Base-by-base conservation (phyloP, 1,140 invertebrate genomes). In the Sarcophaga peregrina region DNA sequence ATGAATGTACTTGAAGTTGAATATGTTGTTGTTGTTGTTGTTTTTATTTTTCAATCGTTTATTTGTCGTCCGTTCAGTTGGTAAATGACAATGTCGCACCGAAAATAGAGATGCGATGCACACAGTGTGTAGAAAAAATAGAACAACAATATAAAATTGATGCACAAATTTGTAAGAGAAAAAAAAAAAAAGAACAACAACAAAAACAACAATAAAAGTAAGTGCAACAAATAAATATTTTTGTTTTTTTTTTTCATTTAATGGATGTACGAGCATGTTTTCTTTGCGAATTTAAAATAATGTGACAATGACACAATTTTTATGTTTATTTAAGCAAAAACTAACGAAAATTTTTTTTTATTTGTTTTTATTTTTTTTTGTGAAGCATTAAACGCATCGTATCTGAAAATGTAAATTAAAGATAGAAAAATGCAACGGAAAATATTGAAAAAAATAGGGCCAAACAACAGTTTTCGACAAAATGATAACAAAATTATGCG, bases 231-330 rank as follows among this genome's bases (percentile, higher is more conserved):
- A 9, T 17, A 20, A 1, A n/a, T 13, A 25, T 9, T 72, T 8
- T 20, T 3, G 0, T 7, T 72, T 72, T 37, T 37, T 37, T 37
- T 37, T 37, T 37, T n/a, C n/a, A n/a, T n/a, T n/a, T 37, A 37
- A 25, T 20, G 62, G 62, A 25, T 9, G n/a, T 17, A 9, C 9
- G 9, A 25, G 62, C 62, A 72, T 62, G 15, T 62, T 62, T 10
- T 62, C 8, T 7, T 13, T 62, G 15, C 20, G 15, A n/a, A n/a
- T 13, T 62, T 62, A 17, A 52, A 78, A 78, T 78, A 78, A 78
- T 52, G 75, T 78, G 75, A 78, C 75, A 78, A 48, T 78, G 75
- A 78, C 75, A 78, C 75, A 78, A 78, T 78, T 78, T 78, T 25
- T 78, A 17, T 25, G 15, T 58, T 58, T n/a, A 15, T 37, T 37